Percentiles rank a stretch among this genome's conserved stretches.
Conservation (phyloP, 2,888 invertebrate genomes). For the Spisula subtruncata region DNA sequence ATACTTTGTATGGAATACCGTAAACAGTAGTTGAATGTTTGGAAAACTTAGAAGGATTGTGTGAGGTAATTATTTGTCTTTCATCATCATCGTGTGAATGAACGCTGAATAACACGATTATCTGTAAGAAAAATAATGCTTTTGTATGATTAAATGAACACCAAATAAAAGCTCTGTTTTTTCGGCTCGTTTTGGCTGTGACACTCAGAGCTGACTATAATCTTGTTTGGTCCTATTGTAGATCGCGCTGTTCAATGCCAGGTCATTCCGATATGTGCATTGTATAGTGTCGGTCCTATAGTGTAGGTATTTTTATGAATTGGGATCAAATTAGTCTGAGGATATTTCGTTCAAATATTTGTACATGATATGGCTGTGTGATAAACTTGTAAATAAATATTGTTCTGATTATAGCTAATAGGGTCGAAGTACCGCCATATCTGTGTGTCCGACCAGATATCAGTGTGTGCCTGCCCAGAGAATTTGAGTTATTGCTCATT, state of each 20-base stretch:
- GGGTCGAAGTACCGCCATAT: neutral
- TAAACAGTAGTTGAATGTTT: neutral
- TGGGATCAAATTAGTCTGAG: slow-evolving; percentile 27
- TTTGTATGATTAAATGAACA: slow-evolving; percentile 2
- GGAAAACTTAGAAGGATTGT: neutral
- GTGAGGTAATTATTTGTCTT: neutral
- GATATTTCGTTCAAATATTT: slow-evolving; percentile 47
- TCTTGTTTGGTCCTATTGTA: slow-evolving; percentile 31
- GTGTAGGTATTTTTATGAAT: neutral
- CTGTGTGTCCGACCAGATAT: neutral
- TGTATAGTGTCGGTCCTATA: too few species aligned
- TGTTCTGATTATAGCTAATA: slow-evolving; percentile 7
- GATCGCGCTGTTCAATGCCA: neutral
- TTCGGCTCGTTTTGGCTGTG: slow-evolving; percentile 12
- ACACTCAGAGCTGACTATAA: slow-evolving; percentile 5
- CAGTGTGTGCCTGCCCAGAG: too few species aligned
- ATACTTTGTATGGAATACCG: neutral
- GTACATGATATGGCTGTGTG: slow-evolving; percentile 26
- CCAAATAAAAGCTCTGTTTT: neutral
- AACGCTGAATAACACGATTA: slow-evolving; percentile 9
- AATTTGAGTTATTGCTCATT: slow-evolving; percentile 7
- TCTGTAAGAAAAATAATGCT: slow-evolving; percentile 28
- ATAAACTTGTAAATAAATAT: slow-evolving; percentile 17
- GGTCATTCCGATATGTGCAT: slow-evolving; percentile 20
- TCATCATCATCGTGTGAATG: slow-evolving; percentile 37